Evolutionary conservation across 1,140 invertebrate species (phyloP), one percentile per base, ranked within the genome.

Genomic region (Fopius arisanus): DNA sequence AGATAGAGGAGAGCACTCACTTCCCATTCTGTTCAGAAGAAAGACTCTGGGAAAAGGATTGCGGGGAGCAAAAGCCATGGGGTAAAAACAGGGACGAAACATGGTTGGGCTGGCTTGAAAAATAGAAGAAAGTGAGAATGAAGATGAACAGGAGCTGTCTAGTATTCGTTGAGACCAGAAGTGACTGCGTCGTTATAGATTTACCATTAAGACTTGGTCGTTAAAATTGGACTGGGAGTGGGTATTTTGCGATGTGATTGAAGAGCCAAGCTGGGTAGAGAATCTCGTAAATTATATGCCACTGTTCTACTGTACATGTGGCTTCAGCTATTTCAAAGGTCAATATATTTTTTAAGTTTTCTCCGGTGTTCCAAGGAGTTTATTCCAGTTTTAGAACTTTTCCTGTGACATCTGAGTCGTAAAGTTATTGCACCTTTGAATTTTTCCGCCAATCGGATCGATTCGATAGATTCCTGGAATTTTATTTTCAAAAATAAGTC

Each of bases 111-210:
- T 40, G 33, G 23, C 4, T 19, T 67, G 65, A 19, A 65, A 26
- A 65, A 37, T n/a, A 43, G 43, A 67, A 28, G 10, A 63, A 63
- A 54, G 16, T 54, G 23, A 54, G 23, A 65, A 65, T 59, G 54
- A 59, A 65, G 29, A 65, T 16, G 29, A 65, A 65, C 29, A 59
- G 54, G 54, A 14, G 26, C 19, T 28, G 54, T 59, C 54, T 26
- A 28, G 14, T 9, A n/a, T 6, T 40, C 33, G 63, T 33, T 12
- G 63, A 29, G n/a, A 65, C 14, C 7, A 66, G 62, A 29, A 51
- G 68, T 29, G 31, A 31, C 26, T 59, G 40, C 69, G 67, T 63
- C 73, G 70, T 77, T 74, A 74, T 74, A 72, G 75, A 77, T 74
- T 77, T 74, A 74, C 68, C 75, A 74, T 74, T 69, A 74, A 72